Percentiles rank a stretch among this genome's conserved stretches.
phyloP scores from a whole-genome alignment of 2,113 vertebrate species.

The Redunca redunca region DNA sequence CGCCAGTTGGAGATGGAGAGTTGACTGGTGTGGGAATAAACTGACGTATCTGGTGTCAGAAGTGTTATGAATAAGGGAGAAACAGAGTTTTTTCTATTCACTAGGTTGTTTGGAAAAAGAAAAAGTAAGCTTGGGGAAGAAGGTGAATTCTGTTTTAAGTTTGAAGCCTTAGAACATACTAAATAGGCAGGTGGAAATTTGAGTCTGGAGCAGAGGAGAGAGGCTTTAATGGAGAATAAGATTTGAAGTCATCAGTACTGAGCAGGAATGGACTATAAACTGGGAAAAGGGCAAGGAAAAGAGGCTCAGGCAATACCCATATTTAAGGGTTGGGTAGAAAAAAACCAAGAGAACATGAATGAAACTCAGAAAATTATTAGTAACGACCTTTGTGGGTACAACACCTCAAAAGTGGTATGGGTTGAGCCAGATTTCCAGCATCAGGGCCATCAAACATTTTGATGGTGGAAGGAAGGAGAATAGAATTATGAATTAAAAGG shows the following conservation, averaged over 20 bases:
- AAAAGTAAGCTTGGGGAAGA: background rate
- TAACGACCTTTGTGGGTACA: background rate
- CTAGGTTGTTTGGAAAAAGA: background rate
- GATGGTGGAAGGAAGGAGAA: background rate
- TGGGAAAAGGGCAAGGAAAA: background rate
- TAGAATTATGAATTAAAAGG: background rate
- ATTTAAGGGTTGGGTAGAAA: background rate
- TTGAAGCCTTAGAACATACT: background rate
- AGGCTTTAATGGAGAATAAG: background rate
- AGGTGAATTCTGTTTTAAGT: background rate
- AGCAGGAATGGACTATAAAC: background rate
- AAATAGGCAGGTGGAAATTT: background rate
- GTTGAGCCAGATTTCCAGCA: background rate
- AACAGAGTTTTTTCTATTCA: background rate
- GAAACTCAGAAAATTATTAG: background rate
- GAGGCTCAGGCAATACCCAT: background rate
- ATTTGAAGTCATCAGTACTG: background rate
- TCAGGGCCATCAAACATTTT: background rate
- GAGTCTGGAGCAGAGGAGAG: background rate
- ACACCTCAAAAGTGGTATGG: background rate
- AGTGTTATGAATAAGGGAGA: background rate
- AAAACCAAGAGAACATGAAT: background rate
- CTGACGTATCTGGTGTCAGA: background rate
- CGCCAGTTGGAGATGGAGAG: background rate
- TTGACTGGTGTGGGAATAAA: background rate